phyloP scores from a whole-genome alignment of 2,113 vertebrate species.

The Dolichotis patagonum region DNA sequence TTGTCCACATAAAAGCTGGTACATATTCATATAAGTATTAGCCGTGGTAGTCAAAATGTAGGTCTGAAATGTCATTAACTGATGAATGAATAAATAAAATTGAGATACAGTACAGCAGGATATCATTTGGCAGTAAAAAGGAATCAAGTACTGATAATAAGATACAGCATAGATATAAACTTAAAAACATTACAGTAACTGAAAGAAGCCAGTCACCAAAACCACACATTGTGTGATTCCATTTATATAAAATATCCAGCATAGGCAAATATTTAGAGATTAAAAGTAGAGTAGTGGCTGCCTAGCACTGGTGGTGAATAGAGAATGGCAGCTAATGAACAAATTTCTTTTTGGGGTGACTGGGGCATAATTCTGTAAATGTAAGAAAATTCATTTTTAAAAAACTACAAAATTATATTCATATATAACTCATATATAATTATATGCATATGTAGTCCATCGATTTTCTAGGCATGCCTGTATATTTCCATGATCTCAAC shows the following conservation, averaged over 20 bases:
- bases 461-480: neutral
- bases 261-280: neutral
- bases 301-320: neutral
- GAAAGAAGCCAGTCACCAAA: neutral
- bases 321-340: neutral
- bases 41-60: neutral
- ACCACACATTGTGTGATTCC: neutral
- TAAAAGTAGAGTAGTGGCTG: neutral
- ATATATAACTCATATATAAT: neutral
- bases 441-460: neutral
- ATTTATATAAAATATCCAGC: neutral
- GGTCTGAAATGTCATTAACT: neutral
- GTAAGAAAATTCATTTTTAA: constrained; percentile 6
- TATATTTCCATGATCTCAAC: neutral
- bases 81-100: neutral
- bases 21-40: neutral
- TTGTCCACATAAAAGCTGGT: neutral
- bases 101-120: neutral
- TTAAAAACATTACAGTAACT: neutral
- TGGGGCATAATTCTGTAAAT: neutral
- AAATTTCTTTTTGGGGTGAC: neutral
- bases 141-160: neutral
- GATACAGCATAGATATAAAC: neutral
- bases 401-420: neutral
- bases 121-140: neutral